Base-by-base conservation (phyloP, 2,888 invertebrate species). In the Apodemia hepburni region DNA sequence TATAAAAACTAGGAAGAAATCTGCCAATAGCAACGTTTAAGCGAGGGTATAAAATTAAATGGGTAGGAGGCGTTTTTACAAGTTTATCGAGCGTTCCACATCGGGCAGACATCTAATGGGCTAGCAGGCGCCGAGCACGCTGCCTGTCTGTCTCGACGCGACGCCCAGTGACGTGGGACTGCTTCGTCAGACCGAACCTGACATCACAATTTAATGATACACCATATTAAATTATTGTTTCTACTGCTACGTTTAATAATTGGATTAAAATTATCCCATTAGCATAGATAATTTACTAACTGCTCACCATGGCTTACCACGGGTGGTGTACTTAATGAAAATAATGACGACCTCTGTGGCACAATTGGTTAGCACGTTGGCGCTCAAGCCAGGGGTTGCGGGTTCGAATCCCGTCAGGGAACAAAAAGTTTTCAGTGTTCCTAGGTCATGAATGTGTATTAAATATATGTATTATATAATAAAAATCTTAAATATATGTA, bases 41-140 rank as follows among this genome's bases (percentile, higher is more conserved):
- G 85, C 85, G 80, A 78, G 82, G 84, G 78, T 85, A 87, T 90
- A 90, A 90, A 89, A 89, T 89, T 88, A 90, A 90, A 89, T 87
- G 85, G 85, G 84, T 85, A 85, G 87, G 87, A 87, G 85, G 87
- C 87, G 87, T 88, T 90, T 90, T 89, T 88, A 89, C 85, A 89
- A 90, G 90, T 90, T 90, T 90, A 90, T 90, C 88, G 90, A 90
- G 90, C 91, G 90, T 87, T 88, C 87, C 75, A 87, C 84, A 87
- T 86, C 84, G 84, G 80, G 81, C 82, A 85, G 89, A 86, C 88
- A 81, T 81, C 80, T 89, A 89, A 89, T 89, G 88, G 88, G 80
- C 81, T 81, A 76, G 77, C 78, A 85, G 90, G 89, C 89, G 88
- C 88, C 88, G 84, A 79, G 81, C 81, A 74, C 85, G 86, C 85